A percentile compares a stretch with the other conserved stretches of the same genome.
These are phyloP conservation scores for Sebastes cheni DNA, from an alignment of 2,797 vertebrate species.

Conservation along the genomic window DNA sequence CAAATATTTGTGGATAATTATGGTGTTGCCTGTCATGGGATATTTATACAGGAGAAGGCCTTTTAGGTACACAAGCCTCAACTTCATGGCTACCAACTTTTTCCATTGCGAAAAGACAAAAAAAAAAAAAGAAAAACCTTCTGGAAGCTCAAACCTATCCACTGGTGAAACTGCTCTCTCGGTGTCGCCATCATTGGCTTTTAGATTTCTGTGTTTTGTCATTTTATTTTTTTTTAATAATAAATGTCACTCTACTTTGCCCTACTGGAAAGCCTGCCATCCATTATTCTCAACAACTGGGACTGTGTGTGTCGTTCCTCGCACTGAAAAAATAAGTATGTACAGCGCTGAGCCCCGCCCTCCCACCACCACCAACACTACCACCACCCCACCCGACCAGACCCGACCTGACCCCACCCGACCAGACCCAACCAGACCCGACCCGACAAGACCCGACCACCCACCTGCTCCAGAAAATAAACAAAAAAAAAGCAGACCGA, in stretches of 20 bases:
- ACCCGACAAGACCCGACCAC: not conserved
- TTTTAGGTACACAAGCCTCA: slow-evolving; percentile 1
- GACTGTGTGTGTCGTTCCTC: slow-evolving; percentile 46
- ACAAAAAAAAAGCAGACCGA: slow-evolving; percentile 24
- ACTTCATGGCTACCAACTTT: not conserved
- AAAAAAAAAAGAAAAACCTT: slow-evolving; percentile 16
- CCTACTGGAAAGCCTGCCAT: slow-evolving; percentile 44
- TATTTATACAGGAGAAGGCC: slow-evolving; percentile 25
- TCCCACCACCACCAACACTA: not conserved
- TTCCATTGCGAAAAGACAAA: not conserved
- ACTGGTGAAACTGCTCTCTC: slow-evolving; percentile 60
- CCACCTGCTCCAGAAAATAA: slow-evolving; percentile 53
- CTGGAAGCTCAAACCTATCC: slow-evolving; percentile 65
- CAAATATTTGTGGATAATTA: slow-evolving; percentile 36
- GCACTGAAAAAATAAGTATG: slow-evolving; percentile 82
- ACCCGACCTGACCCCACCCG: not conserved
- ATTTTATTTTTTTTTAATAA: slow-evolving; percentile 24
- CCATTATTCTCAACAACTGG: slow-evolving; percentile 34
- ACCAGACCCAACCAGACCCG: no score
- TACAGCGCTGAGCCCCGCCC: slow-evolving; percentile 74
- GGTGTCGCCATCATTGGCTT: slow-evolving; percentile 12
- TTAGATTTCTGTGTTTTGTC: slow-evolving; percentile 8
- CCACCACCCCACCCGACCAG: not conserved
- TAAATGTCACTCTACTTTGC: slow-evolving; percentile 44
- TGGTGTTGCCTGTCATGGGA: slow-evolving; percentile 8